Conservation (phyloP, 2,888 invertebrate species). For the Dolichopus griseipennis region DNA sequence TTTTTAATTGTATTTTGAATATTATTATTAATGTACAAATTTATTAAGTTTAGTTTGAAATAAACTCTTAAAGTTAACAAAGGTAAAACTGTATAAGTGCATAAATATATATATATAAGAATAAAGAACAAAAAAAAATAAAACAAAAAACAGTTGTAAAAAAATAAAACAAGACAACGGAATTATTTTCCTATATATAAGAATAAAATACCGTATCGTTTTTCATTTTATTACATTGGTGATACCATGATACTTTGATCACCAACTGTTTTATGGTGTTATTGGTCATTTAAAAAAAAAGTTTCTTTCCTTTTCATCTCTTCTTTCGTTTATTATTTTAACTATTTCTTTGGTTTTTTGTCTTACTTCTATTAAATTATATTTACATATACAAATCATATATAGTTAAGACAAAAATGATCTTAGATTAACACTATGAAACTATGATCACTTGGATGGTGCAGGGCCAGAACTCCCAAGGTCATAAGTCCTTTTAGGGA, state of each 20-base stretch:
- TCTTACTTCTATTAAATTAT: not conserved
- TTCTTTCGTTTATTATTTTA: not conserved
- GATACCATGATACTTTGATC: not conserved
- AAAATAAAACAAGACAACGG: not conserved
- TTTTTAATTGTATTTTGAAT: no score
- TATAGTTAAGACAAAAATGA: not conserved
- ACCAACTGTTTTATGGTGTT: not conserved
- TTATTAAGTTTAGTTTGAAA: no score
- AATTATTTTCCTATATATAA: no score
- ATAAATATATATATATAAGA: no score
- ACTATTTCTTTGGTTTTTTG: not conserved
- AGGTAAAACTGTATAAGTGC: not conserved
- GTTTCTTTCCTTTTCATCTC: not conserved
- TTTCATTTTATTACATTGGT: slow-evolving; percentile 2
- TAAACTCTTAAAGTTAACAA: no score
- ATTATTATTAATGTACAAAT: no score
- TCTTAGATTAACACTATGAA: not conserved
- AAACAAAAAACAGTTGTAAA: not conserved
- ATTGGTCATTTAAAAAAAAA: not conserved
- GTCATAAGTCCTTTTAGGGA: no score
- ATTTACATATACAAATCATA: not conserved
- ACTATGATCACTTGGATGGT: not conserved
- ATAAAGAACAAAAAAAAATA: no score
- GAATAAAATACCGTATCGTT: no score
- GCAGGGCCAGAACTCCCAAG: no score